A percentile compares a stretch with the other conserved stretches of the same genome.
phyloP scores from a whole-genome alignment of 1,140 invertebrate species.

The Drosophila equinoxialis region DNA sequence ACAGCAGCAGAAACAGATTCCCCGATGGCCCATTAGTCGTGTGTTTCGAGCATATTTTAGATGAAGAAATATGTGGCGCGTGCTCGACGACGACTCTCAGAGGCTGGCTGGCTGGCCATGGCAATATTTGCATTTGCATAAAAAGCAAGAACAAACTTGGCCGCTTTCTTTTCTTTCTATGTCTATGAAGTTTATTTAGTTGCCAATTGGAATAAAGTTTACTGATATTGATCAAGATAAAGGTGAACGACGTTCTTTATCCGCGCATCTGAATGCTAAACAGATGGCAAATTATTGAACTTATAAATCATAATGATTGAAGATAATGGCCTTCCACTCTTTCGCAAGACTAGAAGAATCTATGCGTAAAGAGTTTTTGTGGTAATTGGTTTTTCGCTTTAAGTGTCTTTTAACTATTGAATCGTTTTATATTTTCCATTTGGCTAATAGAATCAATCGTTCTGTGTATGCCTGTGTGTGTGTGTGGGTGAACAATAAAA shows the following conservation, averaged over 20 bases:
- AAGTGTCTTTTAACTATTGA: not conserved
- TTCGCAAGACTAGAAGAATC: not conserved
- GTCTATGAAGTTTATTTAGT: conserved; percentile 14
- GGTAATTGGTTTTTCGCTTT: not conserved
- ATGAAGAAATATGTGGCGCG: conserved; percentile 75
- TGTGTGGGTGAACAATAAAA: not conserved
- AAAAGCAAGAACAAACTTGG: not conserved
- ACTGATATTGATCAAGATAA: conserved; percentile 6
- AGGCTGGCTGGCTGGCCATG: conserved; percentile 7
- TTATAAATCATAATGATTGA: conserved; percentile 12
- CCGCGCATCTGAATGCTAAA: conserved; percentile 1
- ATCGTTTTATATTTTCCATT: conserved; percentile 1
- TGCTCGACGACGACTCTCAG: conserved; percentile 24
- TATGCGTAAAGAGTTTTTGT: not conserved
- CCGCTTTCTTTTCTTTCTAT: not conserved
- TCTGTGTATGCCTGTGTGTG: not conserved
- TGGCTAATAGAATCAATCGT: conserved; percentile 3
- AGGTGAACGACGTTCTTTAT: not conserved
- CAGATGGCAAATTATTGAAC: conserved; percentile 3
- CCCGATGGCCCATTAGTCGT: conserved; percentile 73
- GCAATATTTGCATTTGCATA: conserved; percentile 8
- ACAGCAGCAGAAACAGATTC: conserved; percentile 36
- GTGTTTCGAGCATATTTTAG: conserved; percentile 67
- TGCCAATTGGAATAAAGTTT: conserved; percentile 11
- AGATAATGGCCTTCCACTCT: not conserved